Base-by-base conservation (phyloP, 2,888 invertebrate species). In the Nomada ruficornis region DNA sequence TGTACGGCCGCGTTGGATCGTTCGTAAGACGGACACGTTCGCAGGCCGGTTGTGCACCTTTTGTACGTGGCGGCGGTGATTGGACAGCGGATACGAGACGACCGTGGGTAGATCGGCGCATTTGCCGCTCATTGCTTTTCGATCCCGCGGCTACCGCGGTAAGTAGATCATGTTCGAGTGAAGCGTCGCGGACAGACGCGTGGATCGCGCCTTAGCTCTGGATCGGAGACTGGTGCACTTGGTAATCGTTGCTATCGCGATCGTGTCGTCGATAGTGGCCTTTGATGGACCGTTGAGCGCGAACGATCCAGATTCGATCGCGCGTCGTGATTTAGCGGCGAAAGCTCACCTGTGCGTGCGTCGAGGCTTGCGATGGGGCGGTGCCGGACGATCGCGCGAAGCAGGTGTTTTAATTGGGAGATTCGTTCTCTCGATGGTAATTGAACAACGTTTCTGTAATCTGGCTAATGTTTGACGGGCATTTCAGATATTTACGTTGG, bases 91-190 rank as follows among this genome's bases (percentile, higher is more conserved):
- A 76, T 82, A 84, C 75, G 64, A 73, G 72, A 50, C 71, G 83
- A 82, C 72, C 81, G 77, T 78, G 85, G 85, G 81, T 85, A 86
- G 74, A 75, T 72, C 79, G 71, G 52, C 57, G 65, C 77, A 67
- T 83, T 82, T 80, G 71, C 71, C 68, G 76, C 77, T 77, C 69
- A 64, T 79, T 70, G 79, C 84, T 75, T 67, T 77, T 60, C 81
- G 83, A 86, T 86, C 82, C 54, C 59, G 77, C 68, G 65, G 83
- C 84, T 88, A 82, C 86, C 71, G 81, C 77, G 79, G 79, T 84
- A 86, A 87, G 73, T 84, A 83, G 84, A 87, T 86, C 89, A 80
- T 85, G 82, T 80, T 77, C 60, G 62, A 63, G 77, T 69, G 74
- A 60, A 55, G 78, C 59, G 70, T 64, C 55, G 57, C 62, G 70